Percentiles rank a stretch among this genome's conserved stretches.
Evolutionary conservation across 2,888 invertebrate species (phyloP).

Genomic region (Macrophya alboannulata): DNA sequence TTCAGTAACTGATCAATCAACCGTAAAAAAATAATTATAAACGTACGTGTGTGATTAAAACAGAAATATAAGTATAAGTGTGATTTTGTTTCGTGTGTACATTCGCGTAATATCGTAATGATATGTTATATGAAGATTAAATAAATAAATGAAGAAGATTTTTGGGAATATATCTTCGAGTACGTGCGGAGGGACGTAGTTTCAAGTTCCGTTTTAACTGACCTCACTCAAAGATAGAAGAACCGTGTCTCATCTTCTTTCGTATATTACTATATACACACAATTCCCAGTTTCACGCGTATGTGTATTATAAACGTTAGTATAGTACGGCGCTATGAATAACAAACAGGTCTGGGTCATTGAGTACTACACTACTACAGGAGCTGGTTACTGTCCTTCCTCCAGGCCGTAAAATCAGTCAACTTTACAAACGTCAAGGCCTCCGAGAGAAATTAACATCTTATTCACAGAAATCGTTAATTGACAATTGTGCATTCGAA

Average conservation of each 20-base stretch:
- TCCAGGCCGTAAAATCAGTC: constrained; percentile 4
- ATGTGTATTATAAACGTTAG: background rate
- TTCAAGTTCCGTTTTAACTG: background rate
- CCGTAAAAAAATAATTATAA: background rate
- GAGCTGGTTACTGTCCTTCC: background rate
- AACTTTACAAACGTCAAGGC: background rate
- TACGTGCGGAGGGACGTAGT: background rate
- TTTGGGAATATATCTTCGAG: too few relatives aligned
- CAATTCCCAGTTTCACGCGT: background rate
- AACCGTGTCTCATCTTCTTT: background rate
- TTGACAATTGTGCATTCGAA: background rate
- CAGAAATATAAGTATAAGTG: background rate
- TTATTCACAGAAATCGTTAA: background rate
- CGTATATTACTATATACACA: background rate
- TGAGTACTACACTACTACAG: constrained; percentile 23
- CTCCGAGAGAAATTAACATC: background rate
- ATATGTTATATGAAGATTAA: background rate
- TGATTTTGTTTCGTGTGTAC: background rate
- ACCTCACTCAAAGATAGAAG: constrained; percentile 23
- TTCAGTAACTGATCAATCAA: background rate
- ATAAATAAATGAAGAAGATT: background rate
- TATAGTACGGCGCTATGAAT: constrained; percentile 37
- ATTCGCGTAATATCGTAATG: background rate
- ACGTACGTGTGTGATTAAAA: too few relatives aligned
- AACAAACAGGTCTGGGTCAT: constrained; percentile 55